Conservation (phyloP, 2,113 vertebrate genomes). For the Eulacestoma nigropectus region DNA sequence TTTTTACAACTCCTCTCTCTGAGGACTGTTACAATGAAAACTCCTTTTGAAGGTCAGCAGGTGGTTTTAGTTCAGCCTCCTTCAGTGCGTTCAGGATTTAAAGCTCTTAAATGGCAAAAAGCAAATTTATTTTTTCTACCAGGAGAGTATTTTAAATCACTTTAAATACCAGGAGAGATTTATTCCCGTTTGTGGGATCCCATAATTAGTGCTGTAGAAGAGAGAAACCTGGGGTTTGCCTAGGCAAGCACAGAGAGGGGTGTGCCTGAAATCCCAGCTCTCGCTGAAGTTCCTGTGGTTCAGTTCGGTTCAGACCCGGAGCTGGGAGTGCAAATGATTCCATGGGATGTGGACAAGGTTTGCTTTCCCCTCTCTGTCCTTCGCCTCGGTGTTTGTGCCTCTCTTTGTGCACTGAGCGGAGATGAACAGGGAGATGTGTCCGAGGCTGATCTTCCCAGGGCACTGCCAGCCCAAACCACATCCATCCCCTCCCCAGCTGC, state of each 20-base stretch:
- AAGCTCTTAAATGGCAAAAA: constrained; percentile 18
- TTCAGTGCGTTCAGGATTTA: neutral
- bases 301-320: neutral
- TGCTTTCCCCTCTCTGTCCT: neutral
- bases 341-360: fast-evolving
- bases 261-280: neutral
- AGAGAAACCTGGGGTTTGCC: neutral
- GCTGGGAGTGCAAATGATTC: neutral
- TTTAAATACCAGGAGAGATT: neutral
- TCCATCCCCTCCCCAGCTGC: too few relatives aligned
- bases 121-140: neutral
- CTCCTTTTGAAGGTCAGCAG: constrained; percentile 20
- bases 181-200: neutral
- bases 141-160: neutral
- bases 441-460: fast-evolving
- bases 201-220: neutral
- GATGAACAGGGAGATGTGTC: fast-evolving
- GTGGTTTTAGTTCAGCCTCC: neutral
- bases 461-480: fast-evolving
- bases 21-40: neutral
- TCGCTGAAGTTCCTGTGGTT: fast-evolving
- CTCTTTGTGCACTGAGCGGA: fast-evolving
- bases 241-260: neutral
- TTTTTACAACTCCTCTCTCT: neutral
- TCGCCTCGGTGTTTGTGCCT: neutral